These are phyloP conservation scores for Adrianichthys oophorus DNA, from an alignment of 2,797 vertebrate genomes.

Conservation along the genomic window DNA sequence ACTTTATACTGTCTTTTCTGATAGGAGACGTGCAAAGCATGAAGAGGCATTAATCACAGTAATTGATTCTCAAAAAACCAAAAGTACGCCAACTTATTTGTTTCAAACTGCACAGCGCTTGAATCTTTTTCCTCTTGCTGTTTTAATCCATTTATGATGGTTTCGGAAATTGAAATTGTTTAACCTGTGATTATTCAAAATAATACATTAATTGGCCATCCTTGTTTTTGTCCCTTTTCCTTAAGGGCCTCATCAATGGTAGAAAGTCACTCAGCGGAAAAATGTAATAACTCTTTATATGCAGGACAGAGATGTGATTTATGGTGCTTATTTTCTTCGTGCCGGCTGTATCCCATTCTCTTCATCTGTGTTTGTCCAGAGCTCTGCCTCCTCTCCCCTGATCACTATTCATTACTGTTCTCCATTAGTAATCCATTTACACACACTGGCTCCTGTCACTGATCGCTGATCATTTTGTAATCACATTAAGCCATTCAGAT, in stretches of 20 bases:
- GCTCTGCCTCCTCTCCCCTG: conserved; percentile 29
- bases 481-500: conserved; percentile 56
- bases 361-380: conserved; percentile 55
- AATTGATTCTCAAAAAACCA: too few relatives aligned
- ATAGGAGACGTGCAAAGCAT: too few relatives aligned
- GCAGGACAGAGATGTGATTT: conserved; percentile 68
- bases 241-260: background rate
- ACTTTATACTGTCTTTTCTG: too few relatives aligned
- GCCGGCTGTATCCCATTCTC: conserved; percentile 49
- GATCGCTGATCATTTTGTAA: conserved; percentile 62
- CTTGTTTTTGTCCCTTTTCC: conserved; percentile 34
- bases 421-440: conserved; percentile 70
- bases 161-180: too few relatives aligned
- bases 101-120: too few relatives aligned
- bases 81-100: too few relatives aligned
- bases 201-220: conserved; percentile 2
- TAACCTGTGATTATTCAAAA: too few relatives aligned
- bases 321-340: conserved; percentile 52
- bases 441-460: conserved; percentile 58
- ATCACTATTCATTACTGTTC: conserved; percentile 59
- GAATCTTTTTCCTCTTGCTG: too few relatives aligned
- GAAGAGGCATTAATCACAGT: too few relatives aligned
- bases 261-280: conserved; percentile 59
- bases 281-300: conserved; percentile 57
- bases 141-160: too few relatives aligned